Base-by-base conservation (phyloP, 2,888 invertebrate species). In the Rhagonycha lutea region DNA sequence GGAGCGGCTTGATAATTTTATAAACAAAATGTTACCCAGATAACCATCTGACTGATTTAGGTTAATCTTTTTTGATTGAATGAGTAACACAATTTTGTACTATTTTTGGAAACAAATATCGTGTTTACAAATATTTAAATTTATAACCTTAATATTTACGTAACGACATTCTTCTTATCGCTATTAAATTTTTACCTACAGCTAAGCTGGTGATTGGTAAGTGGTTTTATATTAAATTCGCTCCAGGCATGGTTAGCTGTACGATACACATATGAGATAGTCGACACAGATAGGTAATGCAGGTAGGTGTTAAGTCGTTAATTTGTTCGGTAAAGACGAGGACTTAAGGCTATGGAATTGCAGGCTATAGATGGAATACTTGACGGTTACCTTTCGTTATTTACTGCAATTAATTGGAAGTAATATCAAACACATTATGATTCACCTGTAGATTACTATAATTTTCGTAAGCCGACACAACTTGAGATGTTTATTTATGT, bases 271-370 rank as follows among this genome's bases (percentile, higher is more conserved):
- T 75, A 73, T 47, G 61, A 79, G 78, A 80, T 79, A 76, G 70
- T 80, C 76, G 78, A 78, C 78, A 77, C 78, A 79, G 80, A 80
- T 80, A 80, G 74, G 75, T 70, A 69, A 63, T 71, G 73, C 71
- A 79, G 79, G 79, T 80, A 80, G 80, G 80, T 80, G 80, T 79
- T 80, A 80, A 80, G 77, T 80, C 78, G 80, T 80, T 80, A 79
- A 80, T 80, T 78, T 77, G 74, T 72, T 71, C 76, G 77, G 76
- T 77, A 77, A 70, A 76, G 80, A 78, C 69, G 75, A 69, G 70
- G 73, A 77, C 80, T 76, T 70, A 69, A 68, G 79, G 79, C 77
- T 71, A 76, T 78, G n/a, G 47, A 71, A 73, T 73, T 61, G 61
- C 73, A 61, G 62, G 28, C 65, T 60, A 62, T 29, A 2, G 18